A percentile compares a stretch with the other conserved stretches of the same genome.
These are phyloP conservation scores for Larimichthys crocea DNA, from an alignment of 2,113 vertebrate species.

Conservation along the genomic window DNA sequence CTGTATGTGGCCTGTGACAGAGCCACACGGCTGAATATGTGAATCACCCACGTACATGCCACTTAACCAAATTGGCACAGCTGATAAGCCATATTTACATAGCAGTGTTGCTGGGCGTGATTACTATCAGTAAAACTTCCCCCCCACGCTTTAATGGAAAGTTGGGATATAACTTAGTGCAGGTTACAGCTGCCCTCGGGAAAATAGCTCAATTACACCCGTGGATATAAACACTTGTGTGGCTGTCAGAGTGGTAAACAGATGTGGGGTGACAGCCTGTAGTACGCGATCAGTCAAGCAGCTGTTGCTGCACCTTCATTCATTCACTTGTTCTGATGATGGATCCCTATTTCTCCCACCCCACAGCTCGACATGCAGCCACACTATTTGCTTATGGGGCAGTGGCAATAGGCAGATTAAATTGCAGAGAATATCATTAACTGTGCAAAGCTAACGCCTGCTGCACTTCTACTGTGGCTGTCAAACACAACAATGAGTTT, in stretches of 20 bases:
- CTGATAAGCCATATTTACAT: slow-evolving; percentile 82
- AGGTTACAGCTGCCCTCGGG: slow-evolving; percentile 64
- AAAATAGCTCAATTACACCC: slow-evolving; percentile 78
- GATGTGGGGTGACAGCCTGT: slow-evolving; percentile 68
- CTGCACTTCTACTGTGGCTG: slow-evolving; percentile 25
- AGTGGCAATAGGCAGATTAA: slow-evolving; percentile 69
- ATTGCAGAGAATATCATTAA: slow-evolving; percentile 53
- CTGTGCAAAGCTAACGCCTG: slow-evolving; percentile 33
- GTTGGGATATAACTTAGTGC: slow-evolving; percentile 71
- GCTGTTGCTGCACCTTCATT: slow-evolving; percentile 67
- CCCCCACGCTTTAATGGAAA: slow-evolving; percentile 73
- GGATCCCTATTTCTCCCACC: slow-evolving; percentile 33
- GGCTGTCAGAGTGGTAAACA: slow-evolving; percentile 71
- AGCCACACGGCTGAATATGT: slow-evolving; percentile 47
- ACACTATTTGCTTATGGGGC: slow-evolving; percentile 63
- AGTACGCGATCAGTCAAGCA: slow-evolving; percentile 61
- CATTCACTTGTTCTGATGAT: slow-evolving; percentile 65
- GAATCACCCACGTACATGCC: slow-evolving; percentile 74
- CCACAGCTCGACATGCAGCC: slow-evolving; percentile 33
- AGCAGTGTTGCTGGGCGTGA: slow-evolving; percentile 70
- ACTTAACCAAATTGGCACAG: slow-evolving; percentile 80
- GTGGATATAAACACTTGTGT: slow-evolving; percentile 68
- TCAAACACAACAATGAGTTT: slow-evolving; percentile 53
- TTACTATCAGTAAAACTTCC: slow-evolving; percentile 68
- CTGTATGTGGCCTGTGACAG: slow-evolving; percentile 43